These are phyloP conservation scores for Gobiocypris rarus DNA, from an alignment of 2,113 vertebrate genomes.

Conservation along the genomic window DNA sequence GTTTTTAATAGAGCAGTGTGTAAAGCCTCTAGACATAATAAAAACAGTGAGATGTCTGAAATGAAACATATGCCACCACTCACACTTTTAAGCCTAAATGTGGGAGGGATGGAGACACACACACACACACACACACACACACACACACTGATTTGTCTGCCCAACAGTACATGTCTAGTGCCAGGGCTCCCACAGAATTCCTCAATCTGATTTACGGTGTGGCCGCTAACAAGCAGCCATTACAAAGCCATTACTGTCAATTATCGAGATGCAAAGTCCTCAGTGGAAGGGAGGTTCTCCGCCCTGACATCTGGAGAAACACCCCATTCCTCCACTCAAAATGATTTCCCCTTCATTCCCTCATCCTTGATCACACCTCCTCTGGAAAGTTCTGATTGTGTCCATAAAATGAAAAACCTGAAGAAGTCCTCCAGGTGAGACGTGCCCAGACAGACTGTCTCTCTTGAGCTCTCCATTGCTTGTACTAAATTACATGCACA, in stretches of 20 bases:
- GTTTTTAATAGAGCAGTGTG: constrained; percentile 39
- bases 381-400: constrained; percentile 8
- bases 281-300: constrained; percentile 17
- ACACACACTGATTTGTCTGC: constrained; percentile 36
- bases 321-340: not conserved
- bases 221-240: constrained; percentile 54
- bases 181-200: constrained; percentile 58
- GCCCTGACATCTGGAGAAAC: constrained; percentile 42
- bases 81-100: constrained; percentile 46
- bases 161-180: constrained; percentile 45
- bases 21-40: constrained; percentile 32
- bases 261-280: constrained; percentile 58
- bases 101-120: constrained; percentile 9
- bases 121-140: not conserved
- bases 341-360: not conserved
- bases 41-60: constrained; percentile 33
- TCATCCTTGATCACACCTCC: constrained; percentile 1
- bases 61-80: constrained; percentile 56
- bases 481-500: not conserved
- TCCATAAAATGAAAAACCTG: not conserved
- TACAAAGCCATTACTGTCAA: constrained; percentile 70
- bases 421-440: constrained; percentile 37
- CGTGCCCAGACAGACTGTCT: constrained; percentile 33
- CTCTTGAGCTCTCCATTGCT: constrained; percentile 2
- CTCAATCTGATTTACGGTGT: constrained; percentile 57